These are phyloP conservation scores for Choloepus hoffmanni DNA, from an alignment of 2,113 vertebrate species.

Conservation along the genomic window DNA sequence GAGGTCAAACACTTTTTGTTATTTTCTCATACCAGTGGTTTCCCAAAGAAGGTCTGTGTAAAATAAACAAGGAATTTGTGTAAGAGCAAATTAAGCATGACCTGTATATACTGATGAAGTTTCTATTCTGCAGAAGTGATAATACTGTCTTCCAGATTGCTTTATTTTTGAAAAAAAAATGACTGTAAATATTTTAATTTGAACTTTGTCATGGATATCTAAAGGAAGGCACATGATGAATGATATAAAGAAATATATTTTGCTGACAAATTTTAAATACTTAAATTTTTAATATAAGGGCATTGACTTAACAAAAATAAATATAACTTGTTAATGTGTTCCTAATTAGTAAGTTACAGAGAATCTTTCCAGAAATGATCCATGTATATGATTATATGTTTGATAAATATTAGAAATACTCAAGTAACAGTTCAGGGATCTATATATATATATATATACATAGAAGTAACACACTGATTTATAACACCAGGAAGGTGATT, in stretches of 20 bases:
- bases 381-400: neutral
- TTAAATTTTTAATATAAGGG: conserved; percentile 31
- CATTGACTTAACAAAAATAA: conserved; percentile 27
- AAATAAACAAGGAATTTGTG: conserved; percentile 67
- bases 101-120: conserved; percentile 30
- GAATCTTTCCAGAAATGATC: conserved; percentile 13
- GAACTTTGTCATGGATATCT: conserved; percentile 27
- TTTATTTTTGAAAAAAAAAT: conserved; percentile 20
- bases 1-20: conserved; percentile 57
- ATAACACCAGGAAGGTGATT: neutral
- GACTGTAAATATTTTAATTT: conserved; percentile 56
- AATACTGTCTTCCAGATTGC: neutral
- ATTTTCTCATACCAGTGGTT: conserved; percentile 23
- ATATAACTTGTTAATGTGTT: neutral
- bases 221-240: neutral
- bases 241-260: conserved; percentile 27
- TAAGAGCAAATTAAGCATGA: conserved; percentile 56
- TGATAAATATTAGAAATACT: neutral
- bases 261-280: conserved; percentile 35
- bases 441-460: neutral
- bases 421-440: neutral
- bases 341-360: neutral
- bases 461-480: neutral
- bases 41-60: conserved; percentile 36
- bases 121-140: neutral